Evolutionary conservation across 2,888 invertebrate species (phyloP).

Genomic region (Nemotelus nigrinus): DNA sequence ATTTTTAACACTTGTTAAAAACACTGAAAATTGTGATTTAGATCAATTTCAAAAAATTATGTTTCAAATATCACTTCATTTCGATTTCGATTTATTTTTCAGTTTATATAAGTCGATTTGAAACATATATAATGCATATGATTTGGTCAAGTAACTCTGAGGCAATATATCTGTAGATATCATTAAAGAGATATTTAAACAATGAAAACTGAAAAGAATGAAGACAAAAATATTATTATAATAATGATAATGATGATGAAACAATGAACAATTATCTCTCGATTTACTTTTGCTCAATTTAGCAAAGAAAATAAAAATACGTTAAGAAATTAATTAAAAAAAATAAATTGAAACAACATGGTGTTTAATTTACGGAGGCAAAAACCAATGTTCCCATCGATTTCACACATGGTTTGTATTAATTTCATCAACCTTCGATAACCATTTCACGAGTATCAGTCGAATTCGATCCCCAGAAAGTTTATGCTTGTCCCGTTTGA

Average conservation of each 20-base stretch:
- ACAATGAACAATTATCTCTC: conserved; percentile 53
- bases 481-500: too few relatives aligned
- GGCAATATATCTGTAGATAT: conserved; percentile 52
- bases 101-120: too few relatives aligned
- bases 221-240: too few relatives aligned
- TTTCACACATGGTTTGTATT: too few relatives aligned
- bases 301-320: conserved; percentile 62
- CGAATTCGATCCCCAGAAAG: too few relatives aligned
- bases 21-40: not conserved
- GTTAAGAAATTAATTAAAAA: conserved; percentile 58
- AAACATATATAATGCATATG: not conserved
- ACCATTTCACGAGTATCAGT: too few relatives aligned
- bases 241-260: not conserved
- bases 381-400: too few relatives aligned
- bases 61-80: too few relatives aligned
- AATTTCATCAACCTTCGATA: too few relatives aligned
- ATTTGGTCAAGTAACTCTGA: conserved; percentile 47
- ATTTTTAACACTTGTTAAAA: not conserved
- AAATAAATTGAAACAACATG: too few relatives aligned
- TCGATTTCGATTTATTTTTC: too few relatives aligned
- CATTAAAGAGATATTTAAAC: conserved; percentile 49
- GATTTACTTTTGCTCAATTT: conserved; percentile 63
- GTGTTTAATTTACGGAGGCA: too few relatives aligned
- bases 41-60: not conserved
- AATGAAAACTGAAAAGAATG: conserved; percentile 24